Percentiles rank a stretch among this genome's conserved stretches.
Conservation (phyloP, 1,140 invertebrate species). For the Agraylea sexmaculata region DNA sequence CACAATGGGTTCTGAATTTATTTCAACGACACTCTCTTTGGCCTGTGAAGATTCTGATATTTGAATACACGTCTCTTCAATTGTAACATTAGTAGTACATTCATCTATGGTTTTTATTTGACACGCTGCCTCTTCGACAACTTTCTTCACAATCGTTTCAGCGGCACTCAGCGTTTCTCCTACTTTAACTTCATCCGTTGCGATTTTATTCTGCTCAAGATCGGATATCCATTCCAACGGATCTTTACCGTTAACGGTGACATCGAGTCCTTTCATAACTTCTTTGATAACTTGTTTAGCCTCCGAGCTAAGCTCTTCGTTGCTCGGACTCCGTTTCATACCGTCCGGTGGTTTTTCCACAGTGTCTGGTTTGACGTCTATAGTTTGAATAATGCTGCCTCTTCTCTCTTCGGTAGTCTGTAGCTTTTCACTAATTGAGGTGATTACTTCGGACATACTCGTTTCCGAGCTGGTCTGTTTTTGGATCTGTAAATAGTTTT, state of each 20-base stretch:
- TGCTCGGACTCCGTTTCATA: not conserved
- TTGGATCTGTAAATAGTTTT: not conserved
- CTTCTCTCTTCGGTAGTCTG: not conserved
- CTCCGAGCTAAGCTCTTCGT: too few species aligned
- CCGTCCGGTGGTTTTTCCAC: constrained; percentile 10
- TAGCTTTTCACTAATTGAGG: not conserved
- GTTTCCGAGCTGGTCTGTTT: constrained; percentile 3
- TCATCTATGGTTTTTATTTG: constrained; percentile 2
- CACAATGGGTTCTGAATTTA: not conserved
- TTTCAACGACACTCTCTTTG: constrained; percentile 1
- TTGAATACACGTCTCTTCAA: not conserved
- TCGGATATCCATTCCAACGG: constrained; percentile 25
- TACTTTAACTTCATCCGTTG: not conserved
- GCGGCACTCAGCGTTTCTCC: too few species aligned
- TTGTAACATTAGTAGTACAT: not conserved
- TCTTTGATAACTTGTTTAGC: constrained; percentile 15
- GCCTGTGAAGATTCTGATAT: not conserved
- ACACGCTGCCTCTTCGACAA: too few species aligned
- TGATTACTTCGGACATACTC: not conserved
- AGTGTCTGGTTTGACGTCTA: constrained; percentile 2
- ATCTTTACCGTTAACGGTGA: constrained; percentile 24
- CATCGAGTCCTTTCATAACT: constrained; percentile 22
- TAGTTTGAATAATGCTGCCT: too few species aligned
- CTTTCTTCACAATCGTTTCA: too few species aligned
- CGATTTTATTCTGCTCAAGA: constrained; percentile 18